phyloP scores from a whole-genome alignment of 2,113 vertebrate genomes.

The Aleadryas rufinucha region DNA sequence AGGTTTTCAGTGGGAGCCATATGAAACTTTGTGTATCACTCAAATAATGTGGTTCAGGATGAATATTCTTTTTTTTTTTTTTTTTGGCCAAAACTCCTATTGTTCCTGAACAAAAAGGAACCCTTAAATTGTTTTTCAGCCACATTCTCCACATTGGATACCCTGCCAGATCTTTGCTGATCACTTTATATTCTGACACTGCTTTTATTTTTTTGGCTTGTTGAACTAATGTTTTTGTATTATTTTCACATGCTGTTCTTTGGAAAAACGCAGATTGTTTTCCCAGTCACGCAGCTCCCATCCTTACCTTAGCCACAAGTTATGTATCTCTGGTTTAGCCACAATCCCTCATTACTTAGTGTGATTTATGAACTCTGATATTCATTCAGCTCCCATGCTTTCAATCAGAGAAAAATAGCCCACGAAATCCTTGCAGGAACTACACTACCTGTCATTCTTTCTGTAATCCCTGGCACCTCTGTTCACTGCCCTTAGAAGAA shows the following conservation, averaged over 20 bases:
- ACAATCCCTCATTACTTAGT: neutral
- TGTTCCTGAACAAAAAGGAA: neutral
- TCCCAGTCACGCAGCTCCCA: neutral
- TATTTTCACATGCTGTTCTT: neutral
- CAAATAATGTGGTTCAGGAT: neutral
- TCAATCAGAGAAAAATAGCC: neutral
- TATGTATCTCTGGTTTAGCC: neutral
- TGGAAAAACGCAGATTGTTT: fast-evolving
- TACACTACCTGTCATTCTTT: neutral
- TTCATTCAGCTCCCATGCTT: neutral
- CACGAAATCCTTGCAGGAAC: neutral
- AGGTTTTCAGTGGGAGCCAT: neutral
- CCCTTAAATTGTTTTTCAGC: neutral
- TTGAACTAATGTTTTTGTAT: neutral
- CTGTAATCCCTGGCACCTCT: neutral
- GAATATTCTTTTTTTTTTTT: neutral
- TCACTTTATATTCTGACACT: neutral
- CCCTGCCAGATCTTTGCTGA: neutral
- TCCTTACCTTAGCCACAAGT: neutral
- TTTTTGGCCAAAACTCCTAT: neutral
- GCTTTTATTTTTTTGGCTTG: neutral
- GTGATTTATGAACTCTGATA: neutral
- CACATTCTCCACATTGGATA: neutral
- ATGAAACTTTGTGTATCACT: neutral
- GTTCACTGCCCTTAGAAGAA: neutral